Evolutionary conservation across 2,888 invertebrate species (phyloP).

Genomic region (Aspidiotus destructor): DNA sequence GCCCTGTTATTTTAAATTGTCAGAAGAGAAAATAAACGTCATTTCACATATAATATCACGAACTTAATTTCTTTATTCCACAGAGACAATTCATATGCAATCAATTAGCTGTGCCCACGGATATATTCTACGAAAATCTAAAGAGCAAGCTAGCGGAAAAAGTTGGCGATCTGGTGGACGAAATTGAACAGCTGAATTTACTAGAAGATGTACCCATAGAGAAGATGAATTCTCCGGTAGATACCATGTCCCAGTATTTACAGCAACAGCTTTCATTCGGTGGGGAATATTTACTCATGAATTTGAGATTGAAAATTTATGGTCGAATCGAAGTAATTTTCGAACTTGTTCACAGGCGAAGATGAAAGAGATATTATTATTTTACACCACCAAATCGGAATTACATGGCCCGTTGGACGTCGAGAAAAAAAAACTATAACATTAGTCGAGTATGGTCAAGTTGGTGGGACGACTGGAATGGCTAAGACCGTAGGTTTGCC

Average conservation of each 20-base stretch:
- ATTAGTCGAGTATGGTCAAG: conserved; percentile 80
- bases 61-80: conserved; percentile 34
- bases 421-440: conserved; percentile 73
- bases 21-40: too few species aligned
- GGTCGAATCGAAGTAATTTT: neutral
- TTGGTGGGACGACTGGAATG: conserved; percentile 86
- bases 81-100: conserved; percentile 77
- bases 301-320: neutral
- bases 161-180: conserved; percentile 60
- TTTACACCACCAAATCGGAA: conserved; percentile 83
- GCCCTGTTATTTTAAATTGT: too few species aligned
- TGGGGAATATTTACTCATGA: conserved; percentile 41
- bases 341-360: too few species aligned
- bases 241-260: conserved; percentile 83
- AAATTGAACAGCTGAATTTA: conserved; percentile 77
- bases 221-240: conserved; percentile 78
- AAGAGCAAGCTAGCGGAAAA: conserved; percentile 71
- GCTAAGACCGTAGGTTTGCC: conserved; percentile 85
- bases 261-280: conserved; percentile 69
- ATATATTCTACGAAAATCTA: conserved; percentile 88
- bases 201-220: conserved; percentile 70
- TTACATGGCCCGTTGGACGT: conserved; percentile 80
- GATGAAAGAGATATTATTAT: conserved; percentile 89
- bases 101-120: conserved; percentile 68
- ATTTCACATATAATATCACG: too few species aligned